Evolutionary conservation across 2,888 invertebrate genomes (phyloP).

Genomic region (Frankliniella fusca): DNA sequence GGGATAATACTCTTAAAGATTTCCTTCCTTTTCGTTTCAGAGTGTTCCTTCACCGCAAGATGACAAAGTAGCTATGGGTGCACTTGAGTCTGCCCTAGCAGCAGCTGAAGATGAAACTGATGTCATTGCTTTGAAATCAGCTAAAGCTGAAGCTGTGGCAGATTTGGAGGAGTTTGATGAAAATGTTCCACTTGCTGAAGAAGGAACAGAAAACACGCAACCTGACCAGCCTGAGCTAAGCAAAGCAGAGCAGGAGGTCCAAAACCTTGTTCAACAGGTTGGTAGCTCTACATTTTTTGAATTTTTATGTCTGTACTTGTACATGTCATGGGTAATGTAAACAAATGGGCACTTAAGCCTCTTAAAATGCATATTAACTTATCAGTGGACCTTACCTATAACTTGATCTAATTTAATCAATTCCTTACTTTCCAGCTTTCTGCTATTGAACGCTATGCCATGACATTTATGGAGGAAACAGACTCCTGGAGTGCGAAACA

Average conservation of each 20-base stretch:
- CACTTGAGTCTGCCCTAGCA: slow-evolving; percentile 76
- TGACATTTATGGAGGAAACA: slow-evolving; percentile 85
- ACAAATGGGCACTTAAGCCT: too few species aligned
- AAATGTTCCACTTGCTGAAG: slow-evolving; percentile 80
- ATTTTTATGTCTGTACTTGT: background rate
- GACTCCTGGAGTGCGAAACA: slow-evolving; percentile 78
- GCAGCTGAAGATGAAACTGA: slow-evolving; percentile 94
- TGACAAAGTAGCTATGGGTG: slow-evolving; percentile 60
- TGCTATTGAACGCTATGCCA: slow-evolving; percentile 92
- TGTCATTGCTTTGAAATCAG: slow-evolving; percentile 82
- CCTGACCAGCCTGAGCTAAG: slow-evolving; percentile 56
- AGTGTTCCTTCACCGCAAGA: slow-evolving; percentile 43
- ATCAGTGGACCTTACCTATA: too few species aligned
- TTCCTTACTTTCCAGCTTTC: slow-evolving; percentile 61
- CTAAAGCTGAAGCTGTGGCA: slow-evolving; percentile 82
- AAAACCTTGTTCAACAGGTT: slow-evolving; percentile 68
- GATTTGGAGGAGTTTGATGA: slow-evolving; percentile 95
- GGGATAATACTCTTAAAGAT: background rate
- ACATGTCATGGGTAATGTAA: too few species aligned
- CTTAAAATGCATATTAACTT: too few species aligned
- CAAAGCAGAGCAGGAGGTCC: slow-evolving; percentile 68
- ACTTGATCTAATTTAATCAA: slow-evolving; percentile 20
- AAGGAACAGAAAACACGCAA: slow-evolving; percentile 50
- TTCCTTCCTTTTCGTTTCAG: background rate
- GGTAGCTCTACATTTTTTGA: slow-evolving; percentile 34